A percentile compares a stretch with the other conserved stretches of the same genome.
These are phyloP conservation scores for Trachemys scripta DNA, from an alignment of 2,113 vertebrate species.

Conservation along the genomic window DNA sequence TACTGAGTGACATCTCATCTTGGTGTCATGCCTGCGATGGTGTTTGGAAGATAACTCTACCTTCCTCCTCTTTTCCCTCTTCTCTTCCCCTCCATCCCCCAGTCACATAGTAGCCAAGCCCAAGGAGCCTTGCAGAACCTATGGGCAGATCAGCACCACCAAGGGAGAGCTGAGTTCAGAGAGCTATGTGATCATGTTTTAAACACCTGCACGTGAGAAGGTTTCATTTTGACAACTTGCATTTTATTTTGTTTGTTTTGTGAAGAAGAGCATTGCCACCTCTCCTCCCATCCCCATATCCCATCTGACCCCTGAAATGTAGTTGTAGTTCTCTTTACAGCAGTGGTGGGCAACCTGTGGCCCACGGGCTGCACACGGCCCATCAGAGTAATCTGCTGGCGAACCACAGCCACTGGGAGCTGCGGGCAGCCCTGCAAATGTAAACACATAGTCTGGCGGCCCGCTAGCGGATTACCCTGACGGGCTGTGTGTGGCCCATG, in stretches of 20 bases:
- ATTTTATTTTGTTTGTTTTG: slow-evolving; percentile 63
- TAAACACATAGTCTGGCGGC: too few species aligned
- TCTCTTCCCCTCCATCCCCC: background rate
- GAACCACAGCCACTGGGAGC: too few species aligned
- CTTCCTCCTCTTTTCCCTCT: background rate
- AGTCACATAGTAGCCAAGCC: fast-evolving
- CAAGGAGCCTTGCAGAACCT: background rate
- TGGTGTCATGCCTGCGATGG: background rate
- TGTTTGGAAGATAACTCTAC: background rate
- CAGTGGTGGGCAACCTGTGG: background rate
- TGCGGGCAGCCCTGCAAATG: too few species aligned
- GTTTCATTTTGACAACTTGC: background rate
- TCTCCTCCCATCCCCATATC: background rate
- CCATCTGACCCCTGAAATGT: background rate
- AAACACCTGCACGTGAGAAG: background rate
- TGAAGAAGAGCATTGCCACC: background rate
- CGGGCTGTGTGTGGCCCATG: too few species aligned
- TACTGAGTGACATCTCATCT: background rate
- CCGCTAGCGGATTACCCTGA: too few species aligned
- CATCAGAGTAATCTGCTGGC: too few species aligned
- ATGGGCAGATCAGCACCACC: background rate
- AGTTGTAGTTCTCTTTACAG: background rate
- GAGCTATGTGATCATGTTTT: background rate
- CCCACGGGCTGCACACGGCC: too few species aligned
- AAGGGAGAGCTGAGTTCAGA: background rate